These are phyloP conservation scores for Crotalus helleri DNA, from an alignment of 2,113 vertebrate species.

Conservation along the genomic window DNA sequence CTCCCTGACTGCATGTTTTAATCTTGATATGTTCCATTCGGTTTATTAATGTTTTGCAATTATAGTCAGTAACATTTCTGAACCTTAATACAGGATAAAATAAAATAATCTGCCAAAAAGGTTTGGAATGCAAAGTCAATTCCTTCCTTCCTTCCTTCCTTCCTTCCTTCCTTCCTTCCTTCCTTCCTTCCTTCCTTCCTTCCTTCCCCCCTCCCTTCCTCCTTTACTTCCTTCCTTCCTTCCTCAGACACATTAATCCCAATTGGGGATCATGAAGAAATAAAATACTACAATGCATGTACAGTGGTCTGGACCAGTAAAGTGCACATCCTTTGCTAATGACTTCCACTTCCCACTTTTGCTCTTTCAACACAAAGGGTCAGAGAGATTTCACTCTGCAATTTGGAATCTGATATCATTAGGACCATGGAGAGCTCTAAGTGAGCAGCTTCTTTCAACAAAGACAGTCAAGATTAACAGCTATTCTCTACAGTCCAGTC, in stretches of 20 bases:
- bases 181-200: no score
- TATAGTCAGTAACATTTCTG: not conserved
- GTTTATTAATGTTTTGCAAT: not conserved
- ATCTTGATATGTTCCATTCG: not conserved
- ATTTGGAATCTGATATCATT: not conserved
- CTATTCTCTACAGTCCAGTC: not conserved
- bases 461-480: not conserved
- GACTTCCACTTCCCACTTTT: not conserved
- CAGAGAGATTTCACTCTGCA: not conserved
- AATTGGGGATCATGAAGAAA: not conserved
- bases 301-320: not conserved
- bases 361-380: not conserved
- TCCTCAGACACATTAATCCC: not conserved
- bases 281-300: not conserved
- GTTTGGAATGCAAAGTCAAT: not conserved
- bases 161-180: no score
- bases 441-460: not conserved
- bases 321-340: not conserved
- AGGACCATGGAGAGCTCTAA: conserved; percentile 8
- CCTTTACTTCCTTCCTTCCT: no score
- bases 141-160: no score
- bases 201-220: no score
- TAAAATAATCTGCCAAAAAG: not conserved
- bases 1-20: not conserved
- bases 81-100: not conserved